A percentile compares a stretch with the other conserved stretches of the same genome.
Conservation (phyloP, 2,113 vertebrate species). For the Pterocles orientalis region DNA sequence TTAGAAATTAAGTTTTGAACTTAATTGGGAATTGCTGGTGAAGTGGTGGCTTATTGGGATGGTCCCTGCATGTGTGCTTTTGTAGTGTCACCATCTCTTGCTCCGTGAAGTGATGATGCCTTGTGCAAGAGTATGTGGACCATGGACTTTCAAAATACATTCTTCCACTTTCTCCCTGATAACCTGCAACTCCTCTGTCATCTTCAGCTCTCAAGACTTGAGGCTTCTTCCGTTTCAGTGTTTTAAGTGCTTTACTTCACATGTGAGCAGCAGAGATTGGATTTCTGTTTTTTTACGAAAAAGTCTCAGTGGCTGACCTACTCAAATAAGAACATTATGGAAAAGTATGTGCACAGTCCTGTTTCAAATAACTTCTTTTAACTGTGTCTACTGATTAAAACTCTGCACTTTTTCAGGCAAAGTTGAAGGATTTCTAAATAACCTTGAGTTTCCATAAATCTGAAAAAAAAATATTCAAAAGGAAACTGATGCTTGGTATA, state of each 20-base stretch:
- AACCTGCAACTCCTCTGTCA: not conserved
- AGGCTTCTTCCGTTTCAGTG: not conserved
- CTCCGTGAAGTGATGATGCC: not conserved
- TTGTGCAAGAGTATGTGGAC: not conserved
- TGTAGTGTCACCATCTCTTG: not conserved
- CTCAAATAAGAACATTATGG: not conserved
- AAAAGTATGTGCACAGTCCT: not conserved
- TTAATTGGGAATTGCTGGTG: not conserved
- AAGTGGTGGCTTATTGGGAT: not conserved
- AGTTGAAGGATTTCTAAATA: not conserved
- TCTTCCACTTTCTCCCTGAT: not conserved
- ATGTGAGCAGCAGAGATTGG: not conserved
- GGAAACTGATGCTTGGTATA: not conserved
- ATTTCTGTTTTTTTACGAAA: not conserved
- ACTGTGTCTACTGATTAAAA: not conserved
- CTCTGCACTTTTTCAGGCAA: not conserved
- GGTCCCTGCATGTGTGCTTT: not conserved
- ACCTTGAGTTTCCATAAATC: not conserved
- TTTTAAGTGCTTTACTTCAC: not conserved
- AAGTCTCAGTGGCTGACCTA: not conserved
- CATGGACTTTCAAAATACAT: not conserved
- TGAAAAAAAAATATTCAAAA: not conserved
- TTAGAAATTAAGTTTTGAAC: not conserved
- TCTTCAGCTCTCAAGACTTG: not conserved
- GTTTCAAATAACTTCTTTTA: not conserved